These are phyloP conservation scores for Anagrus nilaparvatae DNA, from an alignment of 1,140 invertebrate genomes.

Conservation along the genomic window DNA sequence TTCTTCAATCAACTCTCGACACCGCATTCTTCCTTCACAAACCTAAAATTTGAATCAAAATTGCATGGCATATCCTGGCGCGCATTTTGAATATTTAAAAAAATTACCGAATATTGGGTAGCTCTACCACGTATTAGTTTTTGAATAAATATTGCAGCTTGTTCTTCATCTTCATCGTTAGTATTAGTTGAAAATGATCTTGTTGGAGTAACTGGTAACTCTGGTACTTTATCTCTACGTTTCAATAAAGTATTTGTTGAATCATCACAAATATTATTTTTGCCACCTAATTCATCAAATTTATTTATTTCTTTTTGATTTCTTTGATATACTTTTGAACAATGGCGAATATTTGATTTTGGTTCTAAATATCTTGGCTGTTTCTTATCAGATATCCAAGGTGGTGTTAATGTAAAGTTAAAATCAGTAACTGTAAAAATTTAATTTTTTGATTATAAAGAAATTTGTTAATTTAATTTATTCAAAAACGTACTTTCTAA, in stretches of 20 bases:
- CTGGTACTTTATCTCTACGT: constrained; percentile 31
- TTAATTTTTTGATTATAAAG: too few relatives aligned
- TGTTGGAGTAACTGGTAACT: constrained; percentile 43
- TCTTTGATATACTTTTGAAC: too few relatives aligned
- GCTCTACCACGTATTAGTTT: constrained; percentile 56
- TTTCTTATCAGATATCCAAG: too few relatives aligned
- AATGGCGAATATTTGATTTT: too few relatives aligned
- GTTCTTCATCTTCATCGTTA: constrained; percentile 33
- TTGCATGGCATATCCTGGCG: neutral
- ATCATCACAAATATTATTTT: too few relatives aligned
- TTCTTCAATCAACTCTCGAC: constrained; percentile 57
- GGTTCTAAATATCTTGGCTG: too few relatives aligned
- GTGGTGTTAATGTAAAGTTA: too few relatives aligned
- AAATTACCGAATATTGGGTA: constrained; percentile 54
- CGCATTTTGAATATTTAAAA: neutral
- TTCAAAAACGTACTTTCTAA: too few relatives aligned
- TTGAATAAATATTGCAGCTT: constrained; percentile 51
- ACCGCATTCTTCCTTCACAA: constrained; percentile 55
- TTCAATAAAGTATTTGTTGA: constrained; percentile 21
- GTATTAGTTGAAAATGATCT: neutral
- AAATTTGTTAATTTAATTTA: too few relatives aligned
- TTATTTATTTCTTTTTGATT: too few relatives aligned
- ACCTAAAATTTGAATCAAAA: constrained; percentile 41
- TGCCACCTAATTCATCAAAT: too few relatives aligned
- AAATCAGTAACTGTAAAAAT: too few relatives aligned